Percentiles rank a stretch among this genome's conserved stretches.
These are phyloP conservation scores for Columbina picui DNA, from an alignment of 2,113 vertebrate species.

Conservation along the genomic window DNA sequence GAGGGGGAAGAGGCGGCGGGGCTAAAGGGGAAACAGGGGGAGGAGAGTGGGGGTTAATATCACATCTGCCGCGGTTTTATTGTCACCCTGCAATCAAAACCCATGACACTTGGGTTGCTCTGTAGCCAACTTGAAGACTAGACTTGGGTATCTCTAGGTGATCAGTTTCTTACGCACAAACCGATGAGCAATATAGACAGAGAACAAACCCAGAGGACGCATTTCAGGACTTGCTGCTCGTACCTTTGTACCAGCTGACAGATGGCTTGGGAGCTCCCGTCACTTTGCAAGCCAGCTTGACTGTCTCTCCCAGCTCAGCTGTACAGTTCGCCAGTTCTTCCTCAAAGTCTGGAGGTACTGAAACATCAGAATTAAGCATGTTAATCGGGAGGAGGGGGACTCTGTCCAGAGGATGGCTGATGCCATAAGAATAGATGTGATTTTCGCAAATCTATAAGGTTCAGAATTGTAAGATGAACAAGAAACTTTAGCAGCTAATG, in stretches of 20 bases:
- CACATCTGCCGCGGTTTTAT: no score
- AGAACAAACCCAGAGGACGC: background rate
- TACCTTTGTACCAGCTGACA: conserved; percentile 95
- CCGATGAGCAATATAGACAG: fast-evolving
- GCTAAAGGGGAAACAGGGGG: no score
- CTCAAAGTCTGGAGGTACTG: conserved; percentile 91
- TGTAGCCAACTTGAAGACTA: background rate
- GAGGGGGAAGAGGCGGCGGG: no score
- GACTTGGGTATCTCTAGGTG: background rate
- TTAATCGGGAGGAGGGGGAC: background rate
- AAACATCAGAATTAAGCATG: background rate
- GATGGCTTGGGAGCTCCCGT: conserved; percentile 88
- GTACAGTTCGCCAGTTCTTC: conserved; percentile 92
- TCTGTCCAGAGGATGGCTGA: background rate
- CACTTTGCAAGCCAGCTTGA: conserved; percentile 93
- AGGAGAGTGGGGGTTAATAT: no score
- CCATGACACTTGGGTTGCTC: background rate
- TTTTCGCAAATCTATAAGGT: background rate
- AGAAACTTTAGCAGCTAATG: background rate
- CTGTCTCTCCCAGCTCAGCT: conserved; percentile 91
- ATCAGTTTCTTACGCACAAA: background rate
- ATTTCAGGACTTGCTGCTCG: background rate
- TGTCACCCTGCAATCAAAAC: no score
- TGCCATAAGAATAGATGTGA: background rate
- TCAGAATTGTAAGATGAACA: background rate